Conservation (phyloP, 2,888 invertebrate species). For the Cinara cedri region DNA sequence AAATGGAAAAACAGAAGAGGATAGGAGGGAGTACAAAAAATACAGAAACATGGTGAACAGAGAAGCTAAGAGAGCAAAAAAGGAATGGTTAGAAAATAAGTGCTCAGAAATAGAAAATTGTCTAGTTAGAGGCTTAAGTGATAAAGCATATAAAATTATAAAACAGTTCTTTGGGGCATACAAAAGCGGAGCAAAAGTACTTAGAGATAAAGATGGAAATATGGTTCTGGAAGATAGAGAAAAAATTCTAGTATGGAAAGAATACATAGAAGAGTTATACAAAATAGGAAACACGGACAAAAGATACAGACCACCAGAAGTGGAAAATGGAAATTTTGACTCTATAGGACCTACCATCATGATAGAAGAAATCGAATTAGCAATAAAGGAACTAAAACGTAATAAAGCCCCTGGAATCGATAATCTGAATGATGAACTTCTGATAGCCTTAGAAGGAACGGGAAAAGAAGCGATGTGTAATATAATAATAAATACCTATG, state of each 20-base stretch:
- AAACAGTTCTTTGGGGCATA: slow-evolving; percentile 32
- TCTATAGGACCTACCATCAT: slow-evolving; percentile 30
- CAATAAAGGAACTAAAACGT: slow-evolving; percentile 40
- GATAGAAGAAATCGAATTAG: slow-evolving; percentile 27
- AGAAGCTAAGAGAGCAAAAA: slow-evolving; percentile 50
- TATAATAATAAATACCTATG: slow-evolving; percentile 1
- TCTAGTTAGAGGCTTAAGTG: slow-evolving; percentile 30
- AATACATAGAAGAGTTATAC: slow-evolving; percentile 54
- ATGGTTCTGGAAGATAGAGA: slow-evolving; percentile 32
- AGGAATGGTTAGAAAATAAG: slow-evolving; percentile 35
- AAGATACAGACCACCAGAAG: slow-evolving; percentile 29
- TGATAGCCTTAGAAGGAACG: background rate
- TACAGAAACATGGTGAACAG: slow-evolving; percentile 47
- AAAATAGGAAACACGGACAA: slow-evolving; percentile 38
- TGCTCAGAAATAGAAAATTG: slow-evolving; percentile 41
- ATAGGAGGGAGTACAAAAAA: slow-evolving; percentile 37
- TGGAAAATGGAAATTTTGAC: slow-evolving; percentile 33
- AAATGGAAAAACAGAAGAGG: slow-evolving; percentile 30
- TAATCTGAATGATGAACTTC: background rate
- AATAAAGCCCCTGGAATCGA: slow-evolving; percentile 9
- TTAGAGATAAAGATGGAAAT: slow-evolving; percentile 27
- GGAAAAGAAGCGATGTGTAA: background rate
- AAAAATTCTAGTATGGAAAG: slow-evolving; percentile 43
- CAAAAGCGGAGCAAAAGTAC: slow-evolving; percentile 21
- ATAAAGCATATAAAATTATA: slow-evolving; percentile 44